These are phyloP conservation scores for Thereva unica DNA, from an alignment of 2,888 invertebrate genomes.

Conservation along the genomic window DNA sequence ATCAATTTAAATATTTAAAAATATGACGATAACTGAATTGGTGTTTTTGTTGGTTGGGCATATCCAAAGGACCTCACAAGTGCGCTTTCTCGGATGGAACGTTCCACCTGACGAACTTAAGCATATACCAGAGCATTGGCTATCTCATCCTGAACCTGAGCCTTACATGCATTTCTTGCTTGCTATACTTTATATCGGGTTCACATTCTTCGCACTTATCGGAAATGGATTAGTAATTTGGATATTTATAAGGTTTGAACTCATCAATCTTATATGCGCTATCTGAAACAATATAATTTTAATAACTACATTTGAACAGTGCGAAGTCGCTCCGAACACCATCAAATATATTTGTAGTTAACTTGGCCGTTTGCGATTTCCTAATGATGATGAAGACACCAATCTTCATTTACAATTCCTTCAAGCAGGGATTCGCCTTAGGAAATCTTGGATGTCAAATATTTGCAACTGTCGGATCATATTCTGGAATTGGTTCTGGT, in stretches of 20 bases:
- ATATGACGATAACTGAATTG: background rate
- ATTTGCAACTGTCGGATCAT: slow-evolving; percentile 74
- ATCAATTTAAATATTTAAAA: background rate
- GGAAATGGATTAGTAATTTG: slow-evolving; percentile 86
- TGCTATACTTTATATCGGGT: slow-evolving; percentile 74
- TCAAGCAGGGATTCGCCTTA: slow-evolving; percentile 73
- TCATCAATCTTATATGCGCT: background rate
- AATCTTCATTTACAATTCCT: slow-evolving; percentile 82
- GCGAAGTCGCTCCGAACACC: slow-evolving; percentile 60
- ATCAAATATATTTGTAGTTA: slow-evolving; percentile 82
- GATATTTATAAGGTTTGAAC: slow-evolving; percentile 63
- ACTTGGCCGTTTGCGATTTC: slow-evolving; percentile 80
- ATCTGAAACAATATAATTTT: background rate
- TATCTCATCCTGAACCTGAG: slow-evolving; percentile 75
- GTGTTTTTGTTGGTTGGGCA: background rate
- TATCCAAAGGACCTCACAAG: slow-evolving; percentile 8
- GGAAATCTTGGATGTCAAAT: slow-evolving; percentile 76
- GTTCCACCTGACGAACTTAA: slow-evolving; percentile 74
- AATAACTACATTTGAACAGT: slow-evolving; percentile 41
- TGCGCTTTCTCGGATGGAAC: slow-evolving; percentile 71
- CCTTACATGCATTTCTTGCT: slow-evolving; percentile 78
- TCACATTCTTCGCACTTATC: slow-evolving; percentile 71
- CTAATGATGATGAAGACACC: slow-evolving; percentile 86
- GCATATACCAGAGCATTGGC: slow-evolving; percentile 80
- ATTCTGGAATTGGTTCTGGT: slow-evolving; percentile 77